These are phyloP conservation scores for Thalassaphorura encarpata DNA, from an alignment of 1,140 invertebrate genomes.

Conservation along the genomic window DNA sequence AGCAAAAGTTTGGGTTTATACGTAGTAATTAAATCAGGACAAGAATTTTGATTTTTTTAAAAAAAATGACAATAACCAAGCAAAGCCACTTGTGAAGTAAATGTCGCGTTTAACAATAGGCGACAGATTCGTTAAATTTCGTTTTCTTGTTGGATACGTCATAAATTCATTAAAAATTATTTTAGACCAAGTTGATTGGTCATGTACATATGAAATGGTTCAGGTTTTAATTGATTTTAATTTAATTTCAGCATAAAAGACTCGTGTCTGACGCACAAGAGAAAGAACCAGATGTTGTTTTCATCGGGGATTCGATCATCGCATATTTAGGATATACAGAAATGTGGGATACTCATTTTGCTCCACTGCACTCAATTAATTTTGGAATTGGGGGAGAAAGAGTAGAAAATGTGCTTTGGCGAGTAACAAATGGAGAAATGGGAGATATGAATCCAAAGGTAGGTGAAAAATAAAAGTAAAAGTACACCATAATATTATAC, in stretches of 20 bases:
- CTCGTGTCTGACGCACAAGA: slow-evolving; percentile 56
- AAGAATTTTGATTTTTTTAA: no score
- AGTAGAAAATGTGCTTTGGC: slow-evolving; percentile 79
- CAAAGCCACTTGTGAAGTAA: no score
- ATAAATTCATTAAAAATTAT: no score
- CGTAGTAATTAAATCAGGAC: no score
- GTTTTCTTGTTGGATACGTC: no score
- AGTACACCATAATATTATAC: no score
- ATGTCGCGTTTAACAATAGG: no score
- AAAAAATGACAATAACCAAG: no score
- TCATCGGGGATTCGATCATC: slow-evolving; percentile 77
- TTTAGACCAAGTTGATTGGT: no score
- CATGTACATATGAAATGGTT: not conserved
- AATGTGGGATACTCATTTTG: slow-evolving; percentile 76
- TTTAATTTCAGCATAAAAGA: slow-evolving; percentile 14
- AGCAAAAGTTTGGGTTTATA: no score
- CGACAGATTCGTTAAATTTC: no score
- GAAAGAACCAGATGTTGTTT: slow-evolving; percentile 81
- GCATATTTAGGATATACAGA: slow-evolving; percentile 53
- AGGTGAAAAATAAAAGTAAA: no score
- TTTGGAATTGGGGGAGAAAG: slow-evolving; percentile 81
- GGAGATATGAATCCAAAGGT: slow-evolving; percentile 79
- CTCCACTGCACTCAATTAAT: slow-evolving; percentile 55
- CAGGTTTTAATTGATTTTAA: not conserved
- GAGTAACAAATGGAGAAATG: slow-evolving; percentile 75